Evolutionary conservation across 2,113 vertebrate genomes (phyloP), one percentile per base, ranked within the genome.

Genomic region (Burhinus oedicnemus): DNA sequence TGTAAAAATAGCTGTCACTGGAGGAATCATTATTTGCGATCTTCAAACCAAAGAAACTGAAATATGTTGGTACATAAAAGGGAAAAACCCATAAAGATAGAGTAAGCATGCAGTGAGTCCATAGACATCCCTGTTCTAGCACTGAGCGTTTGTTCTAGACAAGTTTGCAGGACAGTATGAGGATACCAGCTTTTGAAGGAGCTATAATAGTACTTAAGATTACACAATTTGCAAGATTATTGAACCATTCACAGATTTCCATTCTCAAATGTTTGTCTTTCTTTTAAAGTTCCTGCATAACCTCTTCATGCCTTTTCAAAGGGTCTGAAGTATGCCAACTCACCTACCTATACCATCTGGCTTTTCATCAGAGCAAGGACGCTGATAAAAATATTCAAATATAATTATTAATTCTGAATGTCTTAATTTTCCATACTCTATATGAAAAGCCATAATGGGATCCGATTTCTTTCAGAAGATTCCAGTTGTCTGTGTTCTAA

Each of bases 201-300:
- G 1, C 2, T 36, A 3, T 62, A 77, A 38, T 0, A 38, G 3
- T 20, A 80, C 2, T n/a, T 54, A 21, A 55, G 17, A 14, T 57
- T 20, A 55, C 15, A 65, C 1, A 32, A 18, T 42, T 40, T 54
- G 15, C 66, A 51, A 69, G 65, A 80, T 57, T 81, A 51, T 38
- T 44, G 13, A 61, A 16, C 12, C 47, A 5, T 8, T 70, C 19
- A 38, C 15, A 29, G 25, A 70, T 74, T 75, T 70, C 12, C 6
- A 13, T 70, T 87, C 83, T 69, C 34, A 66, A 76, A 45, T 20
- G 3, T 8, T 23, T 44, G 3, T 6, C 18, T 72, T 52, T 74
- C 8, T 78, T 87, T 87, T 66, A 57, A 88, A 54, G 25, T 15
- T 8, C 20, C 45, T 66, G 15, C 6, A n/a, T n/a, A 45, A 23